Conservation (phyloP, 2,113 vertebrate genomes). For the Ochotona princeps region DNA sequence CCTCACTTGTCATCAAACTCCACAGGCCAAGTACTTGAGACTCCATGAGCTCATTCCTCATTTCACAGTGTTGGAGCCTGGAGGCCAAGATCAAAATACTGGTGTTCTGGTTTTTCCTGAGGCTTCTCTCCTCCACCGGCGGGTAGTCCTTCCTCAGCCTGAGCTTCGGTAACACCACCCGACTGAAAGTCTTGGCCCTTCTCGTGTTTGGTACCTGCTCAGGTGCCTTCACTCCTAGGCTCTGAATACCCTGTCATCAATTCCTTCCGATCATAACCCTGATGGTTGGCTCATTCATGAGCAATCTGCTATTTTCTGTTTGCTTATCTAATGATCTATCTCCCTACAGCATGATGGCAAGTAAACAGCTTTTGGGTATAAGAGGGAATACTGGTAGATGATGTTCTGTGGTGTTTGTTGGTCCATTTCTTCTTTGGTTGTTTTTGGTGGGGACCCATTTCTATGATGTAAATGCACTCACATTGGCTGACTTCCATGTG, state of each 20-base stretch:
- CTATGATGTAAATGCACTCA: neutral
- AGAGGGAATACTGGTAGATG: accelerated
- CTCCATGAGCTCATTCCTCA: too few relatives aligned
- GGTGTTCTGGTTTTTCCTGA: neutral
- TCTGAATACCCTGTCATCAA: too few relatives aligned
- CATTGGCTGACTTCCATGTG: neutral
- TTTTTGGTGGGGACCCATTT: neutral
- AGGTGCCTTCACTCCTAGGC: neutral
- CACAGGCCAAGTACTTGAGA: neutral
- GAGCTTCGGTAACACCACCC: neutral
- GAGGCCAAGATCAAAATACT: neutral
- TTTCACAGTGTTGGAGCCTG: neutral
- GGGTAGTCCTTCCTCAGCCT: neutral
- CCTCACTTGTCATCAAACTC: neutral
- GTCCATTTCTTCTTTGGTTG: neutral
- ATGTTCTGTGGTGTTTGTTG: neutral
- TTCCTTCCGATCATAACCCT: neutral
- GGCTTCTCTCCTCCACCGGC: neutral
- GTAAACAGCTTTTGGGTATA: neutral
- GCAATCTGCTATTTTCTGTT: neutral
- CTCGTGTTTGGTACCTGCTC: neutral
- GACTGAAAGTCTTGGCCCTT: neutral
- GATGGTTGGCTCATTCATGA: neutral
- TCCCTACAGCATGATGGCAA: neutral
- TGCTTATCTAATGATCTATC: neutral